Conservation (phyloP, 2,113 vertebrate genomes). For the Gopherus evgoodei region DNA sequence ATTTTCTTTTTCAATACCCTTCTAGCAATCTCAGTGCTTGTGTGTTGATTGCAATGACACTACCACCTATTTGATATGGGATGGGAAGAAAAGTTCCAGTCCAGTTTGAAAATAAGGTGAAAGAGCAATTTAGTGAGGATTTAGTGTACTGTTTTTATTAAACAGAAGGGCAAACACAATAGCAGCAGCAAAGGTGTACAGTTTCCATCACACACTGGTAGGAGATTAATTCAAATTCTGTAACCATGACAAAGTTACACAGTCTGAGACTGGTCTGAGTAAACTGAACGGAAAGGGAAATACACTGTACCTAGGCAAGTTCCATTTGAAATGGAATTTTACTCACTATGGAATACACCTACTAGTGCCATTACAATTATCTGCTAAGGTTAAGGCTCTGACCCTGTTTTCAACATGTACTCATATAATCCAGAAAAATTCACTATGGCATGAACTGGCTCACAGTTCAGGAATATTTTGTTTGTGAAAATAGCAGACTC, state of each 20-base stretch:
- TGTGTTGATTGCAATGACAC: not conserved
- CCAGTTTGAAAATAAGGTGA: not conserved
- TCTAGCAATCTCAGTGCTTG: not conserved
- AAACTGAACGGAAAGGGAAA: constrained; percentile 21
- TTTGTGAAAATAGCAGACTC: not conserved
- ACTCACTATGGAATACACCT: not conserved
- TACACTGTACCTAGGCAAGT: not conserved
- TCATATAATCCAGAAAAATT: not conserved
- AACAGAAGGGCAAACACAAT: constrained; percentile 34
- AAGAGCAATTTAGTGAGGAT: not conserved
- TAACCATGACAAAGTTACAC: not conserved
- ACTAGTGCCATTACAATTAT: not conserved
- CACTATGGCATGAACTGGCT: not conserved
- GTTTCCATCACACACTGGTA: not conserved
- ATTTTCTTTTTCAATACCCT: not conserved
- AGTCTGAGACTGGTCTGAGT: not conserved
- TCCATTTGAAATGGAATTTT: constrained; percentile 13
- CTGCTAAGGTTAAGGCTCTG: not conserved
- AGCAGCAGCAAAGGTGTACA: not conserved
- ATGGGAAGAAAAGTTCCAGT: constrained; percentile 5
- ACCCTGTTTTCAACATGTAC: not conserved
- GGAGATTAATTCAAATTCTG: not conserved
- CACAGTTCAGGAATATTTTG: not conserved
- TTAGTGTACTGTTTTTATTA: constrained; percentile 12
- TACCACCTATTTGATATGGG: not conserved